Conservation (phyloP, 1,140 invertebrate species). For the Popillia japonica region DNA sequence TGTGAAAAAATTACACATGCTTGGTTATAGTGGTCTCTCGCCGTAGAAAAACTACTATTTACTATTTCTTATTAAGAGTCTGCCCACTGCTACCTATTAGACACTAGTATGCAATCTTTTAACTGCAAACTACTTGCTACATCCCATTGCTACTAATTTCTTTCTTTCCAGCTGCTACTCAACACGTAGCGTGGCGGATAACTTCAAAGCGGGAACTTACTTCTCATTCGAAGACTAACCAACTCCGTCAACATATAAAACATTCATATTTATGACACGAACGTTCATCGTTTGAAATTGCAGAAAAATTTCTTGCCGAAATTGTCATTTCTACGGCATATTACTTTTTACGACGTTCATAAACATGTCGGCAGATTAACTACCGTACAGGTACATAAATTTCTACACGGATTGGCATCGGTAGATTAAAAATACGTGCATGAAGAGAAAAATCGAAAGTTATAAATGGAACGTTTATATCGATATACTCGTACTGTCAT, state of each 20-base stretch:
- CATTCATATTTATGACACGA: slow-evolving; percentile 16
- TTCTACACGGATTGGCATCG: slow-evolving; percentile 25
- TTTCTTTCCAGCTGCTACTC: too few species aligned
- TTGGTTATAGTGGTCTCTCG: too few species aligned
- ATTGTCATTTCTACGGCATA: slow-evolving; percentile 31
- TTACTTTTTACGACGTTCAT: slow-evolving; percentile 29
- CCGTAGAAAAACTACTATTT: too few species aligned
- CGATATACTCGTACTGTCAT: too few species aligned
- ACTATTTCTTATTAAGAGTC: too few species aligned
- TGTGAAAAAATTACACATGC: too few species aligned
- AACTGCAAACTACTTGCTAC: too few species aligned
- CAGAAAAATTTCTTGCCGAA: slow-evolving; percentile 31
- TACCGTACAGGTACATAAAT: slow-evolving; percentile 28
- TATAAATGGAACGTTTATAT: background rate
- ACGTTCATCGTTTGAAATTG: slow-evolving; percentile 10
- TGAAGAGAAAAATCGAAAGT: slow-evolving; percentile 1
- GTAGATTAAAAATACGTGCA: slow-evolving; percentile 27
- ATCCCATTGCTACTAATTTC: too few species aligned
- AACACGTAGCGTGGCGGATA: background rate
- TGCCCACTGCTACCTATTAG: too few species aligned
- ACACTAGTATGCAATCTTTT: too few species aligned
- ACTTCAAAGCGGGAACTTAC: background rate
- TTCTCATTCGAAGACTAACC: background rate
- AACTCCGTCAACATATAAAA: background rate
- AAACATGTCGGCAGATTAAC: slow-evolving; percentile 33